Base-by-base conservation (phyloP, 1,140 invertebrate genomes). In the Phthorimaea operculella region DNA sequence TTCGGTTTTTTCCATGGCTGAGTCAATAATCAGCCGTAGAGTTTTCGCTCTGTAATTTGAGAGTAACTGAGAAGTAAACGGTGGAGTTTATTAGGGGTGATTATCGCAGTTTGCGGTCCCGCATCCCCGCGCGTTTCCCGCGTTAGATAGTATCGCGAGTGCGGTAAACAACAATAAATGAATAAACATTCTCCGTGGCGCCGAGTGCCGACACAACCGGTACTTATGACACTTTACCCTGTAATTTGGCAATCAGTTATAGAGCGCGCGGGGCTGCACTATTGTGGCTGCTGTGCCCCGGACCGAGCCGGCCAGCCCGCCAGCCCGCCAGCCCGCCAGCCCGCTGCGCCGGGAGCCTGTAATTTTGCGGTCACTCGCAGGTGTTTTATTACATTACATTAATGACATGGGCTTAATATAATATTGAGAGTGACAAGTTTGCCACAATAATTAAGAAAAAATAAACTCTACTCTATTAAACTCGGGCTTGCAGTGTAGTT, bases 361-460 rank as follows among this genome's bases (percentile, higher is more conserved):
- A 81, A 83, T 83, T 79, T 79, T 75, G 77, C 69, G 77, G 80
- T 77, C 68, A 74, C 72, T 74, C 64, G 68, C 74, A 75, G 72
- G 75, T 75, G 72, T 71, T 73, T 47, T 70, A 74, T 70, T 73
- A 62, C 62, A 68, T 68, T 70, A 67, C 60, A 50, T 50, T 54
- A 63, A 47, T 47, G 44, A 47, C 44, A 47, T 47, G 15, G 44
- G 44, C 16, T 8, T 47, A 47, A 47, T 15, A 47, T 47, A 47
- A 47, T 47, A 47, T 47, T 47, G 44, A 47, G 44, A 47, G 44
- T 47, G 44, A 47, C 44, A 47, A 47, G 44, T 47, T 47, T 47
- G 15, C 44, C 16, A 47, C 44, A 47, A 16, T 47, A 47, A 47
- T 47, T 47, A 47, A 16, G 15, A 47, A 47, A 47, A 47, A 42